Evolutionary conservation across 2,797 vertebrate genomes (phyloP).

Genomic region (Cetoscarus ocellatus): DNA sequence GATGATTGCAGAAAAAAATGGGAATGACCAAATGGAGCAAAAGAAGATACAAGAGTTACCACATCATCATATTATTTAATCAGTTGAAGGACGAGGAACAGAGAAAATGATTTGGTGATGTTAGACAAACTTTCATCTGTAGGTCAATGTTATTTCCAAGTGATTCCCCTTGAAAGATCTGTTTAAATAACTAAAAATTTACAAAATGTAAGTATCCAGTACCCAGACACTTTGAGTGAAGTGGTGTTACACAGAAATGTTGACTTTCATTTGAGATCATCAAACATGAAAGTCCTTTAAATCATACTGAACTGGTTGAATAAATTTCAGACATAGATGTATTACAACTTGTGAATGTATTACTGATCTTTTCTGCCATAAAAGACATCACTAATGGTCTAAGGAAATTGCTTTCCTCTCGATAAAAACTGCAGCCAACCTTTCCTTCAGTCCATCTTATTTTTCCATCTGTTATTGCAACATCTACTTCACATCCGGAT

Average conservation of each 20-base stretch:
- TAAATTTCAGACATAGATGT: not conserved
- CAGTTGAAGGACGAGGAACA: too few species aligned
- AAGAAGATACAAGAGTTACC: too few species aligned
- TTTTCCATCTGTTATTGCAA: too few species aligned
- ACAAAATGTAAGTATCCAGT: too few species aligned
- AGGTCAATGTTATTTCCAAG: too few species aligned
- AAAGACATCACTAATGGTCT: not conserved
- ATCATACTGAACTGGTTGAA: not conserved
- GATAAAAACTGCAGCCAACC: not conserved
- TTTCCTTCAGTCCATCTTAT: not conserved
- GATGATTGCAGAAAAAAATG: too few species aligned
- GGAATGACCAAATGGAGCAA: too few species aligned
- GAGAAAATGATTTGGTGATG: too few species aligned
- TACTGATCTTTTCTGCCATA: not conserved
- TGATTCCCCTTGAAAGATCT: too few species aligned
- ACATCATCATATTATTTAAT: too few species aligned
- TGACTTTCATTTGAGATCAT: not conserved
- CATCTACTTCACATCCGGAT: not conserved
- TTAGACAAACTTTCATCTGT: too few species aligned
- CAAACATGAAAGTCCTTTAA: not conserved
- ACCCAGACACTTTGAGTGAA: not conserved
- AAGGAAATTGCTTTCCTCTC: not conserved
- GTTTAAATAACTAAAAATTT: too few species aligned
- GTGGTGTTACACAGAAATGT: not conserved
- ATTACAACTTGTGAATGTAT: not conserved